These are phyloP conservation scores for Rhynchopsitta pachyrhyncha DNA, from an alignment of 2,113 vertebrate genomes.

Conservation along the genomic window DNA sequence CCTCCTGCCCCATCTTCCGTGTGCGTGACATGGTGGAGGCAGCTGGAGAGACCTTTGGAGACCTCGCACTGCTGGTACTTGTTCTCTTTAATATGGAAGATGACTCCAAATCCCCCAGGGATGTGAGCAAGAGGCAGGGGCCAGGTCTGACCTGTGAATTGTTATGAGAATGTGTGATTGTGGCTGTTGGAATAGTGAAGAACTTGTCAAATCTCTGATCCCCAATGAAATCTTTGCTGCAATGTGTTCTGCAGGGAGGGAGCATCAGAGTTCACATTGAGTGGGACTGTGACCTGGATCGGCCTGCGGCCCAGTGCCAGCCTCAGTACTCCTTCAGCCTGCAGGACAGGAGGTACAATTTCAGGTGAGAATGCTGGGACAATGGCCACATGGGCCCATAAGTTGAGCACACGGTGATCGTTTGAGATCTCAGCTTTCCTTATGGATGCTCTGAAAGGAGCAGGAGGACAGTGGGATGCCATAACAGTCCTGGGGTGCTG, in stretches of 20 bases:
- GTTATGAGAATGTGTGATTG: not conserved
- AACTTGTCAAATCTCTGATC: not conserved
- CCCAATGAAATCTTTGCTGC: not conserved
- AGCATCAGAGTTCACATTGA: slow-evolving; percentile 56
- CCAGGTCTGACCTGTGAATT: not conserved
- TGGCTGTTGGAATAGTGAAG: not conserved
- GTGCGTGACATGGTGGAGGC: slow-evolving; percentile 68
- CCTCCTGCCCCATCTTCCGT: slow-evolving; percentile 74
- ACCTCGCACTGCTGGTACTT: slow-evolving; percentile 68
- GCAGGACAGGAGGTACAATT: slow-evolving; percentile 71
- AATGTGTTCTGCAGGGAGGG: slow-evolving; percentile 64
- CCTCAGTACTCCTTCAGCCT: slow-evolving; percentile 74
- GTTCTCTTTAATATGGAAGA: not conserved
- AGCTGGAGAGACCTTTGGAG: slow-evolving; percentile 67
- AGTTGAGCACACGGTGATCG: accelerated
- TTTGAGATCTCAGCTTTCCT: not conserved
- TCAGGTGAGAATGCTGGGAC: slow-evolving; percentile 62
- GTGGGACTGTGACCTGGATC: slow-evolving; percentile 76
- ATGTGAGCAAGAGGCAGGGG: not conserved
- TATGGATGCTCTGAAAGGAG: not conserved
- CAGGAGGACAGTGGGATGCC: accelerated
- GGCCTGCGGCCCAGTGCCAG: not conserved
- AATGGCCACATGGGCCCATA: accelerated
- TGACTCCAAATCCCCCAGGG: not conserved
- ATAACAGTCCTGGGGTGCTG: accelerated